A percentile compares a stretch with the other conserved stretches of the same genome.
Conservation (phyloP, 2,113 vertebrate genomes). For the Polypterus bichir region DNA sequence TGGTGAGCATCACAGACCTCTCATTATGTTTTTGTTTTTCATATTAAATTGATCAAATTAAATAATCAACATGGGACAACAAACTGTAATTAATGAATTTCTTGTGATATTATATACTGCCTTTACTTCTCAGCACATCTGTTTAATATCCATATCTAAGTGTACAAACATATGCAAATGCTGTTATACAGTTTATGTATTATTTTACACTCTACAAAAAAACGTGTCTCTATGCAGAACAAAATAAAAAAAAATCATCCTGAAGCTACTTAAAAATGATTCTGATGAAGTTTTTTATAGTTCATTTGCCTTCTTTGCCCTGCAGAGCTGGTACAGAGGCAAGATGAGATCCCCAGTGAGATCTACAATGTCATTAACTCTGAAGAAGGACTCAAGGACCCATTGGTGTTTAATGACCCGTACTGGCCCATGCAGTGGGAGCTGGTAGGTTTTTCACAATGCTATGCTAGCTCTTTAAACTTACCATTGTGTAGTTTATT, state of each 20-base stretch:
- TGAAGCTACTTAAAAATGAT: not conserved
- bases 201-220: too few species aligned
- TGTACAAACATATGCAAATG: too few species aligned
- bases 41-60: too few species aligned
- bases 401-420: constrained; percentile 74
- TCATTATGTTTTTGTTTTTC: too few species aligned
- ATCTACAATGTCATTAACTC: constrained; percentile 49
- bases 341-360: constrained; percentile 55
- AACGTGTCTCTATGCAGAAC: not conserved
- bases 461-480: not conserved
- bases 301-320: constrained; percentile 62
- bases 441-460: constrained; percentile 54
- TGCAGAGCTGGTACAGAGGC: constrained; percentile 51
- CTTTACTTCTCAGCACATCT: too few species aligned
- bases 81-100: too few species aligned
- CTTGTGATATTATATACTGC: too few species aligned
- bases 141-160: too few species aligned
- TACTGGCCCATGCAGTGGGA: constrained; percentile 61
- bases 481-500: constrained; percentile 1
- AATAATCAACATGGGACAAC: too few species aligned
- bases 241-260: not conserved
- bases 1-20: too few species aligned
- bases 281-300: constrained; percentile 44
- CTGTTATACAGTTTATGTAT: too few species aligned
- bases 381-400: constrained; percentile 53